These are phyloP conservation scores for Lasioglossum pauxillum DNA, from an alignment of 2,888 invertebrate species.

Conservation along the genomic window DNA sequence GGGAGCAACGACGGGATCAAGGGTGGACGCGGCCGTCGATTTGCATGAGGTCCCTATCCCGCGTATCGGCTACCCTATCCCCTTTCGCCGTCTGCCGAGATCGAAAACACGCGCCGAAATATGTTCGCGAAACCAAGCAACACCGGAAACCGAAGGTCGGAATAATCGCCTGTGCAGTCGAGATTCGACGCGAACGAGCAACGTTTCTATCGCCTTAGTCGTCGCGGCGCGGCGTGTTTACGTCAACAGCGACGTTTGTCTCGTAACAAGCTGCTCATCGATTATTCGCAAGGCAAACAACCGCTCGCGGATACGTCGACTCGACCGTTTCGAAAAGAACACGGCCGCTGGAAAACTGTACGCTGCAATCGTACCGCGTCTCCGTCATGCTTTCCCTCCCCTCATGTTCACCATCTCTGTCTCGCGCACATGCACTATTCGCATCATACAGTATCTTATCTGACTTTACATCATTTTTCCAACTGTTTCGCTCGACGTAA, in stretches of 20 bases:
- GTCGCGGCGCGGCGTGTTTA: slow-evolving; percentile 4
- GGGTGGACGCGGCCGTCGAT: slow-evolving; percentile 3
- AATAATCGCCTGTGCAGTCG: slow-evolving; percentile 32
- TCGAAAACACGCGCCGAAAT: slow-evolving; percentile 29
- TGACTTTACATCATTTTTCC: neutral
- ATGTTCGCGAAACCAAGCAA: neutral
- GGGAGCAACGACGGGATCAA: neutral
- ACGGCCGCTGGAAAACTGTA: neutral
- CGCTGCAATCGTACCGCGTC: too few relatives aligned
- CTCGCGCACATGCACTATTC: too few relatives aligned
- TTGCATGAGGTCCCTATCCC: neutral
- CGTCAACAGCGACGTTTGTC: slow-evolving; percentile 16
- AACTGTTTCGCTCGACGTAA: neutral
- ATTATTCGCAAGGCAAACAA: slow-evolving; percentile 27
- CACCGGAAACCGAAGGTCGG: slow-evolving; percentile 22
- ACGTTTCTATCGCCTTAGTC: neutral
- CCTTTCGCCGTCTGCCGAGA: neutral
- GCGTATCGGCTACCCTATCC: neutral
- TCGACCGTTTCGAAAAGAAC: neutral
- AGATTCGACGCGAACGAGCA: slow-evolving; percentile 49
- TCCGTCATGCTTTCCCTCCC: too few relatives aligned
- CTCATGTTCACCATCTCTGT: too few relatives aligned
- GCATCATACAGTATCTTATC: neutral
- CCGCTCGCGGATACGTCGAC: neutral
- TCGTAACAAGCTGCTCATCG: slow-evolving; percentile 20